These are phyloP conservation scores for Agrenia bidenticulata DNA, from an alignment of 2,888 invertebrate genomes.

Conservation along the genomic window DNA sequence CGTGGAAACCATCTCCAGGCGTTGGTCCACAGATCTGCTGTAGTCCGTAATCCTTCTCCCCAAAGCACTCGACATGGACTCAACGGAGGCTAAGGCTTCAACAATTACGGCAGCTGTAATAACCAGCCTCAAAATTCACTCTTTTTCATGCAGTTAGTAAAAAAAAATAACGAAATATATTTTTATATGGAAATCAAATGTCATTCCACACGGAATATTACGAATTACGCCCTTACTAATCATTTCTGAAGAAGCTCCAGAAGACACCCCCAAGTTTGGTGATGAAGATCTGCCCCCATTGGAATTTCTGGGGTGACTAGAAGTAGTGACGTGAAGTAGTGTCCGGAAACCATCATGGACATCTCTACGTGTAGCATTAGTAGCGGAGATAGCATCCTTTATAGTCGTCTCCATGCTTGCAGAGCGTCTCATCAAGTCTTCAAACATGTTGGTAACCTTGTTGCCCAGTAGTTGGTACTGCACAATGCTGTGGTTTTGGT, in stretches of 20 bases:
- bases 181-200: neutral
- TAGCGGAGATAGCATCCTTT: slow-evolving; percentile 60
- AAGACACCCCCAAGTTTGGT: neutral
- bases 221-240: slow-evolving; percentile 30
- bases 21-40: slow-evolving; percentile 44
- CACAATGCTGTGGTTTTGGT: slow-evolving; percentile 9
- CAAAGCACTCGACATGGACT: slow-evolving; percentile 46
- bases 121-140: neutral
- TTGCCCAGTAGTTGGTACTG: slow-evolving; percentile 27
- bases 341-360: slow-evolving; percentile 25
- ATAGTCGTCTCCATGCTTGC: slow-evolving; percentile 58
- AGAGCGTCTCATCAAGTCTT: slow-evolving; percentile 64
- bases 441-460: slow-evolving; percentile 64
- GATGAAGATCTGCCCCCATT: neutral
- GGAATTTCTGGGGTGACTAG: slow-evolving; percentile 9
- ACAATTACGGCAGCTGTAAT: slow-evolving; percentile 44
- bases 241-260: slow-evolving; percentile 26
- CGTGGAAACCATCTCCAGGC: slow-evolving; percentile 55
- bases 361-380: slow-evolving; percentile 59
- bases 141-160: no score
- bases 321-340: slow-evolving; percentile 4
- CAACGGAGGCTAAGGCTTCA: slow-evolving; percentile 47
- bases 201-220: neutral
- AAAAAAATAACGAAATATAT: neutral
- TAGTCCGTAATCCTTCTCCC: slow-evolving; percentile 45